Evolutionary conservation across 2,888 invertebrate species (phyloP).

Genomic region (Andrena chrysosceles): DNA sequence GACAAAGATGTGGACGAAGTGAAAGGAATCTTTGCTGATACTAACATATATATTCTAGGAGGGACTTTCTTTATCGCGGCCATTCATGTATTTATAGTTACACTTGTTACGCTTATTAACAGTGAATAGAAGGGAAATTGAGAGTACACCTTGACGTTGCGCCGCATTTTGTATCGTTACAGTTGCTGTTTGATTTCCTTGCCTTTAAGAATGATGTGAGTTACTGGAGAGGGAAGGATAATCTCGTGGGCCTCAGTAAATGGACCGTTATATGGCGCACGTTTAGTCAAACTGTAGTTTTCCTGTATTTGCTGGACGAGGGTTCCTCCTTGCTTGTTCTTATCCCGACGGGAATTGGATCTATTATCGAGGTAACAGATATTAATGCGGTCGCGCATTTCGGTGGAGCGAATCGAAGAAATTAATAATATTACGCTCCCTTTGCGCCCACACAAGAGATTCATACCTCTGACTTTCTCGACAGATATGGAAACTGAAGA

Average conservation of each 20-base stretch:
- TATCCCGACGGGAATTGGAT: slow-evolving; percentile 94
- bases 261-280: slow-evolving; percentile 97
- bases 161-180: slow-evolving; percentile 75
- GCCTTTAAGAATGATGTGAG: slow-evolving; percentile 99
- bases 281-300: slow-evolving; percentile 96
- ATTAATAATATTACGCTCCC: no score
- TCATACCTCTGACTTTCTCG: not conserved
- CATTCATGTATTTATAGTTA: slow-evolving; percentile 88
- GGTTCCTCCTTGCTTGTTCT: slow-evolving; percentile 95
- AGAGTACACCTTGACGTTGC: not conserved
- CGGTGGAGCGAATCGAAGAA: no score
- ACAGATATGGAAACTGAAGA: slow-evolving; percentile 97
- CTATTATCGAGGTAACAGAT: slow-evolving; percentile 92
- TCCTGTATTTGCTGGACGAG: slow-evolving; percentile 96
- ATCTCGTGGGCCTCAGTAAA: slow-evolving; percentile 95
- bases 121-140: not conserved
- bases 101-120: no score
- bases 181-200: slow-evolving; percentile 98
- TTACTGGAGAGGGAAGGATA: slow-evolving; percentile 95
- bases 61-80: slow-evolving; percentile 96
- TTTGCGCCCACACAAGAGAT: not conserved
- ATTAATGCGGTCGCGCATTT: no score
- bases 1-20: slow-evolving; percentile 98
- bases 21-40: slow-evolving; percentile 98
- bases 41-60: slow-evolving; percentile 95